Base-by-base conservation (phyloP, 1,140 invertebrate genomes). In the Copidosoma floridanum region DNA sequence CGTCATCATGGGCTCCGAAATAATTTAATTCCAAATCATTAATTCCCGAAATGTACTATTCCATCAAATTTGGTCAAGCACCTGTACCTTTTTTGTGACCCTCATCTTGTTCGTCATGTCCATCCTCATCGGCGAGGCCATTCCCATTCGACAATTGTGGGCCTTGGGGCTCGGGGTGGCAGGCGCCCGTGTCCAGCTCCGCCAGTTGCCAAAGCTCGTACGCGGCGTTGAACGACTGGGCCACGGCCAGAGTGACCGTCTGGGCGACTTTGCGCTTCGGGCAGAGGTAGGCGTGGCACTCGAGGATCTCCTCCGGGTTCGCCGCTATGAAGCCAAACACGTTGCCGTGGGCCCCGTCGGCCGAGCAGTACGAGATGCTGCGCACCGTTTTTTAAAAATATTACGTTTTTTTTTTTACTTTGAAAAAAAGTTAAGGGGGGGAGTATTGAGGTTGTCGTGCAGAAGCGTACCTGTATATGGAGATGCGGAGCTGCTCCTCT, bases 341-440 rank as follows among this genome's bases (percentile, higher is more conserved):
- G 61, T 91, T 88, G 51, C 89, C 86, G 75, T 93, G 89, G 10
- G 86, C 85, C 20, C 89, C 87, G 70, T 95, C 92, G 29, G 91
- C 90, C 21, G 91, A 93, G 77, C 93, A 95, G 70, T 94, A 94
- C 1, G 91, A 93, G 68, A 95, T 94, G 74, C 92, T 94, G 78
- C n/a, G n/a, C n/a, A n/a, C n/a, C n/a, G n/a, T n/a, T n/a, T n/a
- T n/a, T n/a, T n/a, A n/a, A n/a, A n/a, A n/a, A n/a, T n/a, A 16
- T n/a, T 38, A 11, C 40, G 21, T 43, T 12, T 16, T 43, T 43
- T 11, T 43, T 43, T 11, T 16, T n/a, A 6, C 18, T 43, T 43
- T 16, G 8, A 43, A 43, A 21, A 48, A 50, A 57, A 23, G 14
- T 0, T 16, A 44, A 21, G 5, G 16, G 23, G 41, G 14, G 38